Conservation (phyloP, 2,113 vertebrate species). For the Oreochromis tanganicae region DNA sequence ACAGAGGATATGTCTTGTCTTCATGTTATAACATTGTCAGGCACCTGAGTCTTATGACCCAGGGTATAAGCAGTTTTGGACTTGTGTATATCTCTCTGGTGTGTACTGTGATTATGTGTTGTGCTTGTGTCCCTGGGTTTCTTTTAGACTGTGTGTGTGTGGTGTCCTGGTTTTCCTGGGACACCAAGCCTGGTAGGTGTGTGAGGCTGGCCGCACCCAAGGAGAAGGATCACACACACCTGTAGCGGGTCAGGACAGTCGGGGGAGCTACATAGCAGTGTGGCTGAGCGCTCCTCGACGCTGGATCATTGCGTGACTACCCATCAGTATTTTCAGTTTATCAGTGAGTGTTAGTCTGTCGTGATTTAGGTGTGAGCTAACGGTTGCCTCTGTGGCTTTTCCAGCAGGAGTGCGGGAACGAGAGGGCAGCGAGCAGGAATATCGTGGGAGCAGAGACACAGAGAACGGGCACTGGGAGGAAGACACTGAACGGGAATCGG, state of each 20-base stretch:
- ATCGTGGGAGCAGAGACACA: rapidly evolving
- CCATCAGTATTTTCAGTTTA: neutral
- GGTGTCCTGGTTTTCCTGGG: neutral
- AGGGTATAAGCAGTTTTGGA: neutral
- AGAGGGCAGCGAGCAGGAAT: neutral
- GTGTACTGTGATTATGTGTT: neutral
- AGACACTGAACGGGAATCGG: neutral
- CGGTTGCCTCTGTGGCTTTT: neutral
- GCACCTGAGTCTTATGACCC: neutral
- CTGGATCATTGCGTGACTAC: neutral
- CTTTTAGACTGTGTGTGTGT: neutral
- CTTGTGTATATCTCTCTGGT: neutral
- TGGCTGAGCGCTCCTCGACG: neutral
- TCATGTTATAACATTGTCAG: neutral
- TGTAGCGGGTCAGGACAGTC: neutral
- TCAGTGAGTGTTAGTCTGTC: neutral
- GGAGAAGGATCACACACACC: neutral
- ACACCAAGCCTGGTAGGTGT: neutral
- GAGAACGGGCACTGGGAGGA: neutral
- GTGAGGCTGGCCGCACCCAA: neutral
- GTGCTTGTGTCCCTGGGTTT: neutral
- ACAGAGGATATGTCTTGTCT: neutral
- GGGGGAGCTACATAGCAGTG: neutral
- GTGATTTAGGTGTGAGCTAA: neutral
- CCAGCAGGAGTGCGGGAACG: neutral